Evolutionary conservation across 2,113 vertebrate species (phyloP).

Genomic region (Macquaria australasica): DNA sequence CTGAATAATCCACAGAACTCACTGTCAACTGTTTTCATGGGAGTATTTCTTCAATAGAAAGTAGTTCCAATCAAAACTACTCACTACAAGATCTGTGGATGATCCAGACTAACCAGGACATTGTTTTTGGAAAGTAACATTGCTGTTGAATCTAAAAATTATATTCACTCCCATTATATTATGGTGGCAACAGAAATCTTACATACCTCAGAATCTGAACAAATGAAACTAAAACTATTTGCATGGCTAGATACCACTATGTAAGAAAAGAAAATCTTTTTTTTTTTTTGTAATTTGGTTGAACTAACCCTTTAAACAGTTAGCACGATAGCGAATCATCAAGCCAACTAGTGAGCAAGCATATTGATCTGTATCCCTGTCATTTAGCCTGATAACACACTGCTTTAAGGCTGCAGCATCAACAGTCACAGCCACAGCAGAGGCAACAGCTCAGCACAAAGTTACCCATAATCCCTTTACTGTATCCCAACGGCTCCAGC

Average conservation of each 20-base stretch:
- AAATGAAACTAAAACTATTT: background rate
- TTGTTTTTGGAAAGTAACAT: background rate
- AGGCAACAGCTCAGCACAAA: constrained; percentile 48
- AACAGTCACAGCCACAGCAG: constrained; percentile 42
- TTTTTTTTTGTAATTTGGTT: background rate
- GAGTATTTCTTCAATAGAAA: background rate
- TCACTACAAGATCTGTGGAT: background rate
- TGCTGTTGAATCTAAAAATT: background rate
- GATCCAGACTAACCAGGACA: background rate
- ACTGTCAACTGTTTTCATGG: background rate
- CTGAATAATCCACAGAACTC: too few species aligned
- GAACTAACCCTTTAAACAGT: background rate
- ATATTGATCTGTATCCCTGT: background rate
- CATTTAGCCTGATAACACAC: background rate
- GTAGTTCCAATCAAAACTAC: background rate
- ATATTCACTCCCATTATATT: background rate
- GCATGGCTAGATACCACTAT: background rate
- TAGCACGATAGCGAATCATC: background rate
- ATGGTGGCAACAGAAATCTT: background rate
- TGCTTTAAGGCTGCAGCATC: constrained; percentile 13
- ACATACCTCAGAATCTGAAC: background rate
- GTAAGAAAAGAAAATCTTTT: background rate
- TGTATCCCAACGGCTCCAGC: constrained; percentile 4
- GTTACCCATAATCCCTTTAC: constrained; percentile 51
- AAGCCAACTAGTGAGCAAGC: background rate